These are phyloP conservation scores for Conopomorpha cramerella DNA, from an alignment of 1,140 invertebrate genomes.

Conservation along the genomic window DNA sequence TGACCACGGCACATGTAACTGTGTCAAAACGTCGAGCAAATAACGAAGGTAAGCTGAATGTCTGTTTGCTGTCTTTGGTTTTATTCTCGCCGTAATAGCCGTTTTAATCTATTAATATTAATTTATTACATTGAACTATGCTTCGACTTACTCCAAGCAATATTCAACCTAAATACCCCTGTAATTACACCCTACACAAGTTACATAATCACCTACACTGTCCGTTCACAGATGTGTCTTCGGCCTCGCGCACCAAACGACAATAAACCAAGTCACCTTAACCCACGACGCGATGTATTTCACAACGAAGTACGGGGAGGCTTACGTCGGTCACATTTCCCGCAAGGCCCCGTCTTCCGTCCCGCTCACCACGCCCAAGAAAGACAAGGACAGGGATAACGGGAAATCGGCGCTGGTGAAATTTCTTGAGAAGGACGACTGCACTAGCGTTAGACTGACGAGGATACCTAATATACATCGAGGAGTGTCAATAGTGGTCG, in stretches of 20 bases:
- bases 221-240: slow-evolving; percentile 70
- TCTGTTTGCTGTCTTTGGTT: too few species aligned
- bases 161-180: too few species aligned
- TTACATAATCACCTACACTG: too few species aligned
- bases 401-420: slow-evolving; percentile 57
- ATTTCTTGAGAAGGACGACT: slow-evolving; percentile 65
- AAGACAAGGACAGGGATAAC: slow-evolving; percentile 31
- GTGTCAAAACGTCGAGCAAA: too few species aligned
- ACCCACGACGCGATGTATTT: slow-evolving; percentile 64
- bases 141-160: too few species aligned
- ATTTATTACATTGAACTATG: too few species aligned
- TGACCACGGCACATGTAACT: too few species aligned
- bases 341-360: slow-evolving; percentile 37
- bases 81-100: too few species aligned
- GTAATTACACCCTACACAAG: too few species aligned
- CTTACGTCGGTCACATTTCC: slow-evolving; percentile 63
- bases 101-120: too few species aligned
- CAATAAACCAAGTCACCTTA: slow-evolving; percentile 63
- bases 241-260: slow-evolving; percentile 62
- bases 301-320: slow-evolving; percentile 69
- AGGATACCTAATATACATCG: slow-evolving; percentile 69
- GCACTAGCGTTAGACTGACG: slow-evolving; percentile 62
- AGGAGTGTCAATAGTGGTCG: slow-evolving; percentile 65
- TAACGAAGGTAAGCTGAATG: too few species aligned
- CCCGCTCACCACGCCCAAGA: slow-evolving; percentile 21